Evolutionary conservation across 1,140 invertebrate species (phyloP), one percentile per base, ranked within the genome.

Genomic region (Lerema accius): DNA sequence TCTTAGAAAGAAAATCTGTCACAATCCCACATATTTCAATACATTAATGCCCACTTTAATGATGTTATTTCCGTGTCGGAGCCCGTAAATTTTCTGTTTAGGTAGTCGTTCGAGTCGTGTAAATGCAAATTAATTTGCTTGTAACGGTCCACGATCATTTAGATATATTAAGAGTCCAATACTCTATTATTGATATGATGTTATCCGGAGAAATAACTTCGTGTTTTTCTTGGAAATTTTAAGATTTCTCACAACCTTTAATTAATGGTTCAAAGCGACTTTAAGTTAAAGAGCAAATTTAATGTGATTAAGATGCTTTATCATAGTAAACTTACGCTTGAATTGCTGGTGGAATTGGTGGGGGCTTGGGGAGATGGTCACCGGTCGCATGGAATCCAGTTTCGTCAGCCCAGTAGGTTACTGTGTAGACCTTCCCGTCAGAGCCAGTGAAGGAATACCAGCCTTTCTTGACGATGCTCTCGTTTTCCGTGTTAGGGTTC

Each of bases 301-400:
- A n/a, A n/a, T n/a, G n/a, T n/a, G n/a, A n/a, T n/a, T n/a, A n/a
- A n/a, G n/a, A n/a, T n/a, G n/a, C n/a, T n/a, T n/a, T n/a, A n/a
- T n/a, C n/a, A n/a, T n/a, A n/a, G n/a, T n/a, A n/a, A n/a, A 23
- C 88, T 91, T 79, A 93, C 92, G 89, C 78, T 64, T 91, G 85
- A 40, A 91, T 91, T 48, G 78, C 91, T 17, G 83, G 70, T 13
- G 92, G 92, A 17, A 92, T 80, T 6, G 92, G 90, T 0, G 92
- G 92, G 15, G 96, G 94, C 3, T 94, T 96, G 14, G 96, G 96
- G 59, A 97, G 91, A 86, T 97, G 96, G 71, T 95, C 95, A 10
- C 96, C 96, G 40, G 85, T 84, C 0, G 93, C 92, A 56, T 93
- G 92, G 87, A 91, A 94, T 6, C 93, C 93, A 39, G 92, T 93